Evolutionary conservation across 2,113 vertebrate species (phyloP).

Genomic region (Lichenostomus cassidix): DNA sequence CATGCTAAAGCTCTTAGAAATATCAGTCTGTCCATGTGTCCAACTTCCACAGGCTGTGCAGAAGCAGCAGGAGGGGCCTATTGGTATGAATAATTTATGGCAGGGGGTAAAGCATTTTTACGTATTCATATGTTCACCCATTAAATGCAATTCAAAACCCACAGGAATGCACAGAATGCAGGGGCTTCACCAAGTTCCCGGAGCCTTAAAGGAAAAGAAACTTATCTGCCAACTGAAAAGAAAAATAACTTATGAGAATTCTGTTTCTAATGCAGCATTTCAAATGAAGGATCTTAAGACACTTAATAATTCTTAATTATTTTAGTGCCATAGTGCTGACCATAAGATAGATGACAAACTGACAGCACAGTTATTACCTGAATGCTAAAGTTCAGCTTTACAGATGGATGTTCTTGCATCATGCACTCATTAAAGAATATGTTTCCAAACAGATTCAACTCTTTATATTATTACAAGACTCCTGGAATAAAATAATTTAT

Average conservation of each 20-base stretch:
- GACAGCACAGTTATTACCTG: constrained; percentile 12
- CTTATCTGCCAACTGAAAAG: not conserved
- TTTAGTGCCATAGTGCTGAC: not conserved
- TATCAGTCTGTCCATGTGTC: not conserved
- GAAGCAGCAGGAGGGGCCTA: not conserved
- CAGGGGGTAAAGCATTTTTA: constrained; percentile 15
- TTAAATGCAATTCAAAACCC: constrained; percentile 30
- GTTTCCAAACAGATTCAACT: not conserved
- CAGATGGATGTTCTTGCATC: not conserved
- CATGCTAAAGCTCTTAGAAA: constrained; percentile 8
- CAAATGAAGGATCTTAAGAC: not conserved
- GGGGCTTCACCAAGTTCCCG: not conserved
- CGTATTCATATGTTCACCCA: constrained; percentile 24
- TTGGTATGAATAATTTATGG: constrained; percentile 47
- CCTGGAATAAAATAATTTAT: not conserved
- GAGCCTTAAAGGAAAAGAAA: constrained; percentile 23
- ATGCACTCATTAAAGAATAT: not conserved
- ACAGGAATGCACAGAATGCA: constrained; percentile 53
- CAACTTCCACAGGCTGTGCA: not conserved
- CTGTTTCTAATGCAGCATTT: not conserved
- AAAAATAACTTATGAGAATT: not conserved
- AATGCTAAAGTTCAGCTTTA: not conserved
- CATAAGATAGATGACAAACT: not conserved
- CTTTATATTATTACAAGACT: not conserved
- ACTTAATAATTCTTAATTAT: constrained; percentile 39